Base-by-base conservation (phyloP, 2,113 vertebrate genomes). In the Zeus faber region DNA sequence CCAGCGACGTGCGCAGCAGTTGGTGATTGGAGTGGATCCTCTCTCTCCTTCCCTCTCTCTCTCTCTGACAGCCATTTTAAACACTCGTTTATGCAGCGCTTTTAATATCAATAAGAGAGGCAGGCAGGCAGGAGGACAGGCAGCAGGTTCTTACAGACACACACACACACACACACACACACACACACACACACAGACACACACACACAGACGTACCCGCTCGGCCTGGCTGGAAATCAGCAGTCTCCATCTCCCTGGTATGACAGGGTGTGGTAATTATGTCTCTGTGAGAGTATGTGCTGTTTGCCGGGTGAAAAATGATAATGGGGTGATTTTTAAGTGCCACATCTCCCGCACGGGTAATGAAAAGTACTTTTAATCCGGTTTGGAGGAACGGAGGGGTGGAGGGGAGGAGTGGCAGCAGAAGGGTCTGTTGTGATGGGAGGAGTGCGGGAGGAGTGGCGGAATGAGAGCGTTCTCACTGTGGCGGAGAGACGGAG, bases 41-140 rank as follows among this genome's bases (percentile, higher is more conserved):
- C 79, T 72, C 76, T 82, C 77, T 40, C 6, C 20, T 23, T 27
- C 52, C 2, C 23, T 39, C 18, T 76, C 75, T 72, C 70, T 61
- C 56, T 65, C 70, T 78, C 78, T 85, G 76, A 79, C 81, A 85
- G 82, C 71, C 80, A 76, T 87, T 85, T 87, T 84, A 85, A 87
- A 85, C 82, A 81, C 78, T 80, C 72, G 75, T 87, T 87, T 84
- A 84, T 85, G 79, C 81, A 80, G 80, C 74, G 88, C 91, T 96
- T 97, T 97, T 96, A 94, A 93, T 95, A 95, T 95, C 93, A 95
- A 95, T 93, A 92, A 92, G 91, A 87, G 87, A 88, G 89, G 81
- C 77, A 87, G 88, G 91, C 75, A 85, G 79, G 82, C 80, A 79
- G 79, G 82, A 72, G 64, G 77, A 75, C 68, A 83, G 81, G 76